These are phyloP conservation scores for Scrobipalpa costella DNA, from an alignment of 2,888 invertebrate species.

Conservation along the genomic window DNA sequence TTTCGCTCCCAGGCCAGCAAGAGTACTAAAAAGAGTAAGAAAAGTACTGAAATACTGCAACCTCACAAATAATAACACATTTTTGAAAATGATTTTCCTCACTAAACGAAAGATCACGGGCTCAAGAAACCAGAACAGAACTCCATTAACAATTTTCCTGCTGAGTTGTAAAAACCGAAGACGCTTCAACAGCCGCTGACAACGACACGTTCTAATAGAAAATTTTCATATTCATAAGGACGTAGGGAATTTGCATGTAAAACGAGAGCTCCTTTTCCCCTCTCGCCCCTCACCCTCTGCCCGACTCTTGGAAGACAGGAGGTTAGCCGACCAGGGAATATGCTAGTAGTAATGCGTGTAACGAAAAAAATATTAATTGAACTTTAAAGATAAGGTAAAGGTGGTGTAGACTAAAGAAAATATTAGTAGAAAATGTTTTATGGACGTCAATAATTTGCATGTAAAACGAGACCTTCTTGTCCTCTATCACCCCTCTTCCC, in stretches of 20 bases:
- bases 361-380: no score
- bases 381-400: no score
- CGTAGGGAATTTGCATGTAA: constrained; percentile 78
- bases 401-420: no score
- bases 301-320: constrained; percentile 63
- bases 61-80: no score
- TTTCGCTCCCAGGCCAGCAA: no score
- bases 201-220: constrained; percentile 80
- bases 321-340: constrained; percentile 28
- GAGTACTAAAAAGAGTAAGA: no score
- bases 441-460: no score
- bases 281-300: constrained; percentile 53
- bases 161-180: constrained; percentile 20
- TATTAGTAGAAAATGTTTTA: no score
- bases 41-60: no score
- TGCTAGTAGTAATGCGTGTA: no score
- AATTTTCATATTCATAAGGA: constrained; percentile 82
- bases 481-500: no score
- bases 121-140: not conserved
- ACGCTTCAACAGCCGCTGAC: constrained; percentile 69
- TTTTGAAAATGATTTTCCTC: not conserved
- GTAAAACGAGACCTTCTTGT: no score
- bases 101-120: not conserved
- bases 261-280: constrained; percentile 70
- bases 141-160: constrained; percentile 5